Conservation (phyloP, 2,113 vertebrate species). For the Ophthalmolycus amberensis region DNA sequence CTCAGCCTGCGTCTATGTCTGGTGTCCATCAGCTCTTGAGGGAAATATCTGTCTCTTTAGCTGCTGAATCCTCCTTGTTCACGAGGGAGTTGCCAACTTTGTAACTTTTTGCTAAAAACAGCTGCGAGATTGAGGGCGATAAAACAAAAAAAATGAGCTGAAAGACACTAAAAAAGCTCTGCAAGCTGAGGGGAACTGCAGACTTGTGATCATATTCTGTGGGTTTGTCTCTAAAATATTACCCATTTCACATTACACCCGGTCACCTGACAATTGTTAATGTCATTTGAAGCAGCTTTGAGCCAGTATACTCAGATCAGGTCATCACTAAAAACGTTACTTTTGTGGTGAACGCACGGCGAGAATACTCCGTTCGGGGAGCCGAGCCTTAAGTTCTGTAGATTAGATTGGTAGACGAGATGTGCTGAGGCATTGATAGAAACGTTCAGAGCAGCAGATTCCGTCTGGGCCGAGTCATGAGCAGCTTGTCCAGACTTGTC, state of each 20-base stretch:
- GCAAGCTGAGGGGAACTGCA: neutral
- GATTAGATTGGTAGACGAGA: slow-evolving; percentile 72
- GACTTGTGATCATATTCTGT: neutral
- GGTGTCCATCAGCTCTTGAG: neutral
- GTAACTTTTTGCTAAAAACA: neutral
- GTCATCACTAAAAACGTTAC: neutral
- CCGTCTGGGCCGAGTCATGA: slow-evolving; percentile 65
- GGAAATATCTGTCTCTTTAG: neutral
- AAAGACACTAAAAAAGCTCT: neutral
- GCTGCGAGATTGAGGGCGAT: neutral
- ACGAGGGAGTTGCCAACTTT: neutral
- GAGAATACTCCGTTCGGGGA: slow-evolving; percentile 42
- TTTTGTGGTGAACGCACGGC: slow-evolving; percentile 17
- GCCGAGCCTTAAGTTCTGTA: slow-evolving; percentile 35
- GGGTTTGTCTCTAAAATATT: neutral
- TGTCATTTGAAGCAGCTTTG: neutral
- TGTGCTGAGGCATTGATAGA: slow-evolving; percentile 69
- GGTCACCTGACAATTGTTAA: neutral
- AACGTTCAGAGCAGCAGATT: slow-evolving; percentile 72
- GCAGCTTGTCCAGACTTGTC: slow-evolving; percentile 68
- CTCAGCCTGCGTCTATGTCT: neutral
- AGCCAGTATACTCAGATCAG: neutral
- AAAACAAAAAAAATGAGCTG: neutral
- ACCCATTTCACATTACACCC: neutral
- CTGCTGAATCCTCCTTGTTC: neutral